Evolutionary conservation across 2,888 invertebrate species (phyloP), one percentile per base, ranked within the genome.

Genomic region (Orchestes rusci): DNA sequence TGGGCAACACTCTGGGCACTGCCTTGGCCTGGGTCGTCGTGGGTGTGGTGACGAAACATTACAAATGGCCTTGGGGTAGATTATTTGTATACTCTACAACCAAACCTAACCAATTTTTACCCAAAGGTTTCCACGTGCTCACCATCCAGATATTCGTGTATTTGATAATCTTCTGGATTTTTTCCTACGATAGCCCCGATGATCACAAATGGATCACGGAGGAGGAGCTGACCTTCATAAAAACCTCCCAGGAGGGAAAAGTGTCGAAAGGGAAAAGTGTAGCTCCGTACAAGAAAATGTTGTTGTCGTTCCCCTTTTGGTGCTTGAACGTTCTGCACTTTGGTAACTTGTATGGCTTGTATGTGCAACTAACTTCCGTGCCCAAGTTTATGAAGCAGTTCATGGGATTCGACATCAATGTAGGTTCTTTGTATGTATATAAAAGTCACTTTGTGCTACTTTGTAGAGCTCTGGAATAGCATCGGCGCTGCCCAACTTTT

Each of bases 271-370:
- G 50, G 39, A 56, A 56, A 75, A 68, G 74, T 45, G 68, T 79
- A 35, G 82, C 82, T 1, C 85, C 85, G 2, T 73, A 82, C 53
- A 72, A 67, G 54, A 67, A 70, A 30, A 78, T 86, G 19, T 50
- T 77, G 13, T 65, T 73, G 1, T 84, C 84, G 0, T 53, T 82
- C 36, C 84, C 84, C n/a, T 84, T 85, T 64, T 69, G 80, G 65
- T 76, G 81, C 0, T 70, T 85, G 59, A 55, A 73, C 8, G 53
- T 80, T 1, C 68, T 83, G 15, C 85, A 86, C 56, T 85, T 79
- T 57, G 86, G 86, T 27, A 85, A 82, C 59, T 67, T 83, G 46
- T 86, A 84, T 78, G 80, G 85, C 2, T 63, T 86, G 18, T 84
- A 80, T 64, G 82, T 86, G 59, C 74, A 84, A 38, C 75, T 85